phyloP scores from a whole-genome alignment of 1,140 invertebrate species.

The Neodiprion fabricii region DNA sequence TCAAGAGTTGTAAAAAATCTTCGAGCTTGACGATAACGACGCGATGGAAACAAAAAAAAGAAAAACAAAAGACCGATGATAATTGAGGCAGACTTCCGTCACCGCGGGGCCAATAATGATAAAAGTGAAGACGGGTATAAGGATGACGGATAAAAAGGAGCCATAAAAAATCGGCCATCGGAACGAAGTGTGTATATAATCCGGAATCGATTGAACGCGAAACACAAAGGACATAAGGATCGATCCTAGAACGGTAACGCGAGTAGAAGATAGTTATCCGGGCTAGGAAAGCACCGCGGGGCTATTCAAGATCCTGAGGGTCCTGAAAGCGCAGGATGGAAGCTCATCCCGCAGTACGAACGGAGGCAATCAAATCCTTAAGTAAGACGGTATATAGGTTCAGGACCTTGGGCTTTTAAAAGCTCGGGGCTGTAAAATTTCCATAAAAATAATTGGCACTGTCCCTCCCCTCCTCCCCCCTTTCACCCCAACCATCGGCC shows the following conservation, averaged over 20 bases:
- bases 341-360: background rate
- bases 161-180: no score
- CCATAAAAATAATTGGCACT: conserved; percentile 7
- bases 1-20: no score
- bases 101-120: no score
- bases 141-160: no score
- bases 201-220: no score
- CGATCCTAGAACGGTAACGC: background rate
- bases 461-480: background rate
- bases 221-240: background rate
- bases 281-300: background rate
- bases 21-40: no score
- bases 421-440: conserved; percentile 7
- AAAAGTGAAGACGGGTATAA: no score
- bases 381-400: background rate
- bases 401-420: conserved; percentile 4
- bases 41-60: no score
- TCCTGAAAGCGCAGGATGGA: no score
- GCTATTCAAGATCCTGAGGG: background rate
- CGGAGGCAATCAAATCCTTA: conserved; percentile 7
- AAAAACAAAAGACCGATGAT: no score
- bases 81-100: no score
- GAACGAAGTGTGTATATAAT: no score
- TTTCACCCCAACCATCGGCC: background rate
- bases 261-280: background rate